Evolutionary conservation across 2,888 invertebrate genomes (phyloP).

Genomic region (Drosophila quasianomalipes): DNA sequence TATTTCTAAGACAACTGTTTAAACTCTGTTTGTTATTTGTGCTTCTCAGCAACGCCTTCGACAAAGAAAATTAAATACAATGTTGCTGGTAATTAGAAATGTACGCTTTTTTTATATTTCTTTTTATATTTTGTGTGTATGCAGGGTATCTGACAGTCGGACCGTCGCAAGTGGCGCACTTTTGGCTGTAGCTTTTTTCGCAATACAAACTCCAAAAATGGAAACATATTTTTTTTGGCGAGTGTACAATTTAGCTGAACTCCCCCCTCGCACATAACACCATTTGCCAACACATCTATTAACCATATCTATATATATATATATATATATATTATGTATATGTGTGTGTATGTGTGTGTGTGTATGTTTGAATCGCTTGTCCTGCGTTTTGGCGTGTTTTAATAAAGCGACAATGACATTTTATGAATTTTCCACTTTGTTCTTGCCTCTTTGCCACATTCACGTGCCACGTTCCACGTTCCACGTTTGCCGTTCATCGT

Average conservation of each 20-base stretch:
- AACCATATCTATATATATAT: conserved; percentile 34
- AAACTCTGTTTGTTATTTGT: background rate
- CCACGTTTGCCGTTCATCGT: conserved; percentile 8
- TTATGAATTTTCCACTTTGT: conserved; percentile 80
- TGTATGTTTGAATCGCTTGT: conserved; percentile 42
- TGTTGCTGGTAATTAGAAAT: background rate
- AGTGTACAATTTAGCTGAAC: conserved; percentile 9
- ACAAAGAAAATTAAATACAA: background rate
- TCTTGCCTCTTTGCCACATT: conserved; percentile 50
- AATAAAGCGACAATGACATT: conserved; percentile 81
- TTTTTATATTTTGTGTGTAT: background rate
- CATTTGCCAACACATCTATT: conserved; percentile 20
- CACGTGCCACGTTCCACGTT: conserved; percentile 12
- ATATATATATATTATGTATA: conserved; percentile 23
- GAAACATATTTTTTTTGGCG: background rate
- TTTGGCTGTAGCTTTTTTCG: background rate
- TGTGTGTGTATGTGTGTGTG: conserved; percentile 31
- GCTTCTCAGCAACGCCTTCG: background rate
- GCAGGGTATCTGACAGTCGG: background rate
- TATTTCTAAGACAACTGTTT: background rate
- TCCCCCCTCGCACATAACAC: conserved; percentile 4
- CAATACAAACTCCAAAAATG: background rate
- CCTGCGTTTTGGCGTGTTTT: conserved; percentile 76
- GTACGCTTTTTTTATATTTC: background rate
- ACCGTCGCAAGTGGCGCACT: background rate